A percentile compares a stretch with the other conserved stretches of the same genome.
phyloP scores from a whole-genome alignment of 2,113 vertebrate genomes.

The Garra rufa region DNA sequence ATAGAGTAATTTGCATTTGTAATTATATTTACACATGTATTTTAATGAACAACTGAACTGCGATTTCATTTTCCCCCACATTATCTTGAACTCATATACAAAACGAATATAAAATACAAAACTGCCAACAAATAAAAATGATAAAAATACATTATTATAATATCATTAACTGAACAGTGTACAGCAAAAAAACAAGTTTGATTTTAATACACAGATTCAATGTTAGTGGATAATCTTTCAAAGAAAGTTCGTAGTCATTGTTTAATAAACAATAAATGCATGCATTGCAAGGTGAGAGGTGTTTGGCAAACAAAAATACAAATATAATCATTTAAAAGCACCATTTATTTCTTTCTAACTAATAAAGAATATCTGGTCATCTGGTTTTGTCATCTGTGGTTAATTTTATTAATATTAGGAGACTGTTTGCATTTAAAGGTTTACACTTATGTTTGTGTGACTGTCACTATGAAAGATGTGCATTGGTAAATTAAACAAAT shows the following conservation, averaged over 20 bases:
- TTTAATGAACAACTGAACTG: background rate
- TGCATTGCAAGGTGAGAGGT: background rate
- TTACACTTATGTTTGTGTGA: background rate
- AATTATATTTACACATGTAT: slow-evolving; percentile 9
- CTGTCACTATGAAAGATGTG: background rate
- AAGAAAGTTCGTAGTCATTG: background rate
- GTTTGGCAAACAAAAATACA: background rate
- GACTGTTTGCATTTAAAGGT: background rate
- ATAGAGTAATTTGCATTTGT: background rate
- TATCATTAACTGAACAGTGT: background rate
- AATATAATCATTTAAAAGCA: background rate
- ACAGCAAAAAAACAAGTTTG: background rate
- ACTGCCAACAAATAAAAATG: slow-evolving; percentile 24
- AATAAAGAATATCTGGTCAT: background rate
- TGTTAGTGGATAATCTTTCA: background rate
- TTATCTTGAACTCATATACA: slow-evolving; percentile 14
- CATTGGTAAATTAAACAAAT: background rate
- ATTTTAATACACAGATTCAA: slow-evolving; percentile 2
- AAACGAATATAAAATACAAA: slow-evolving; percentile 33
- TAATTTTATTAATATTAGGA: background rate
- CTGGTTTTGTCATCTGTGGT: background rate
- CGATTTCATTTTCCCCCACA: background rate
- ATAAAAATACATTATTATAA: slow-evolving; percentile 10
- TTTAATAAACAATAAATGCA: background rate
- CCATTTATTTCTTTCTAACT: background rate